Base-by-base conservation (phyloP, 2,888 invertebrate genomes). In the Altica lythri region DNA sequence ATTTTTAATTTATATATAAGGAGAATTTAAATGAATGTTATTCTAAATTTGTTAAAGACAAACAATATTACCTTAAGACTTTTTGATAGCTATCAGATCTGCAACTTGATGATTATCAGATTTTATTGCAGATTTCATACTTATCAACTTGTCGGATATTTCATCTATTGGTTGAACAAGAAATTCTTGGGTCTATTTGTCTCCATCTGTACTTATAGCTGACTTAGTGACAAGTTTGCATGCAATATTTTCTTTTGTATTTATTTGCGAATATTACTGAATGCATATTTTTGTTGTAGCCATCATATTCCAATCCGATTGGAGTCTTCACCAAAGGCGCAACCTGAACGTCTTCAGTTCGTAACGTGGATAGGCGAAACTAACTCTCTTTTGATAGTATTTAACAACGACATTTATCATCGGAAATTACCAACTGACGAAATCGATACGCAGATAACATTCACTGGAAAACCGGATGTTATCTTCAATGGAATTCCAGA, bases 401-500 rank as follows among this genome's bases (percentile, higher is more conserved):
- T 87, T 59, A 88, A 90, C 75, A 95, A 95, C 80, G 91, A 96
- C 79, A 89, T 96, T 71, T 92, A 90, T 79, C 84, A 92, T 68
- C 81, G 89, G 68, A 83, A 84, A 63, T 82, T 89, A 37, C 90
- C 90, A 1, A 83, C 87, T 42, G 85, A 86, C 61, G 80, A 86
- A 59, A 78, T 81, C 5, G 84, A 90, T 65, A 78, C 83, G 51
- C 82, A 86, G 42, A 81, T 92, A 71, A 92, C 92, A 44, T 83
- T 83, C 71, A 88, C 88, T 44, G 91, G 91, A 22, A 78, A 83
- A 62, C 86, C 89, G n/a, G 90, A 89, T 52, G 78, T 86, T 51
- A 81, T 95, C 52, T 95, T 91, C 80, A 95, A 96, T 75, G 96
- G 95, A 48, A 85, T 96, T 22, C 90, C 95, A 12, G 96, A 97